Conservation (phyloP, 2,797 vertebrate species). For the Coilia nasus region DNA sequence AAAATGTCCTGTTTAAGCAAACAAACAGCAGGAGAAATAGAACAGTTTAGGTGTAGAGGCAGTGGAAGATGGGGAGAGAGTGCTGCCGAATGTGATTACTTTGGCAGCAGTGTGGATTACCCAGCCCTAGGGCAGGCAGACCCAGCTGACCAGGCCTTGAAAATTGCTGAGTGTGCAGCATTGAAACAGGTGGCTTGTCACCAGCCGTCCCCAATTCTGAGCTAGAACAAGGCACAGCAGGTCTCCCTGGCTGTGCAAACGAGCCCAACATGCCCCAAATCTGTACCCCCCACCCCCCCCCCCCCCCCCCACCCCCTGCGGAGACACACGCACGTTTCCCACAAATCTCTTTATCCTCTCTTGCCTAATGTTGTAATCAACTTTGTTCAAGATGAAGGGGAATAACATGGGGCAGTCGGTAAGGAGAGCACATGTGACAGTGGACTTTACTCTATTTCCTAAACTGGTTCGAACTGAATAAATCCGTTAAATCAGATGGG, state of each 20-base stretch:
- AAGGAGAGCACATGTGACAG: background rate
- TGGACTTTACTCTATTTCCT: background rate
- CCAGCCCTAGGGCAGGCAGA: constrained; percentile 4
- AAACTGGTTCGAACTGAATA: background rate
- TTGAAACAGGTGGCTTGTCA: constrained; percentile 11
- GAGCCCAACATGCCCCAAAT: constrained; percentile 19
- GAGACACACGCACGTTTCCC: background rate
- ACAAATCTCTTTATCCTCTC: constrained; percentile 24
- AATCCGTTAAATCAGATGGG: background rate
- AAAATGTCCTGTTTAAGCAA: background rate
- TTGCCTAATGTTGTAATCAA: constrained; percentile 5
- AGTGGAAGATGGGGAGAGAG: background rate
- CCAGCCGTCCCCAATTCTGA: background rate
- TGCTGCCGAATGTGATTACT: constrained; percentile 10
- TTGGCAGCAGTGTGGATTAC: constrained; percentile 18
- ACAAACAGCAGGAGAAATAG: constrained; percentile 9
- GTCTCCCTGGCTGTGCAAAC: constrained; percentile 3
- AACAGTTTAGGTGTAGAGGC: background rate
- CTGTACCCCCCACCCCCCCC: background rate
- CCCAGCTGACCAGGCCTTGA: constrained; percentile 22
- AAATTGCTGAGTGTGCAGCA: constrained; percentile 23
- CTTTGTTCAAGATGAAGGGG: background rate
- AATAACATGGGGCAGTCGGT: background rate
- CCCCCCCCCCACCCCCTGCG: background rate
- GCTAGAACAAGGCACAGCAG: background rate